phyloP scores from a whole-genome alignment of 2,888 invertebrate species.

The Pammene aurita region DNA sequence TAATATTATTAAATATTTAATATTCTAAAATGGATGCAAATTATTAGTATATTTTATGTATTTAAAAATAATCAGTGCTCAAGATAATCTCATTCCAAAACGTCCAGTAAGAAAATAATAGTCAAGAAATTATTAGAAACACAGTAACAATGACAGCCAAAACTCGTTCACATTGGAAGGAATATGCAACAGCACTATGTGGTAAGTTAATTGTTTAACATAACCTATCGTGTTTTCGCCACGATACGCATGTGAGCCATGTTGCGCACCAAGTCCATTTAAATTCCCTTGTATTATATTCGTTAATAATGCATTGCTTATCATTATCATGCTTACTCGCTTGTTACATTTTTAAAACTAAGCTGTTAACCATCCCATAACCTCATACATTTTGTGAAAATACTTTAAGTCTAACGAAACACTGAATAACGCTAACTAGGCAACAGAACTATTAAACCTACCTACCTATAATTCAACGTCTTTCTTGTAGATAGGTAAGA shows the following conservation, averaged over 20 bases:
- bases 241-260: constrained; percentile 36
- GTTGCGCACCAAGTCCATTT: constrained; percentile 13
- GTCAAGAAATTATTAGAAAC: constrained; percentile 59
- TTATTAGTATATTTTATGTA: constrained; percentile 67
- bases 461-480: background rate
- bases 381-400: background rate
- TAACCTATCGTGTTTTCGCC: constrained; percentile 66
- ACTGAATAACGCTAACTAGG: background rate
- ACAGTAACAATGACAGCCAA: constrained; percentile 78
- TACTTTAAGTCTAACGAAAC: background rate
- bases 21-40: constrained; percentile 77
- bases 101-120: constrained; percentile 65
- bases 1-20: constrained; percentile 71
- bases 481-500: background rate
- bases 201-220: constrained; percentile 68
- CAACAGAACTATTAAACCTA: background rate
- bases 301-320: constrained; percentile 19
- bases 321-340: constrained; percentile 1
- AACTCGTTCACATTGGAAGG: constrained; percentile 83
- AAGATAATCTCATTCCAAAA: constrained; percentile 83
- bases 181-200: constrained; percentile 82
- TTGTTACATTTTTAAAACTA: background rate
- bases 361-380: background rate
- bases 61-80: constrained; percentile 77
- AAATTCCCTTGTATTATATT: constrained; percentile 2